Evolutionary conservation across 2,888 invertebrate genomes (phyloP).

Genomic region (Orchestes rusci): DNA sequence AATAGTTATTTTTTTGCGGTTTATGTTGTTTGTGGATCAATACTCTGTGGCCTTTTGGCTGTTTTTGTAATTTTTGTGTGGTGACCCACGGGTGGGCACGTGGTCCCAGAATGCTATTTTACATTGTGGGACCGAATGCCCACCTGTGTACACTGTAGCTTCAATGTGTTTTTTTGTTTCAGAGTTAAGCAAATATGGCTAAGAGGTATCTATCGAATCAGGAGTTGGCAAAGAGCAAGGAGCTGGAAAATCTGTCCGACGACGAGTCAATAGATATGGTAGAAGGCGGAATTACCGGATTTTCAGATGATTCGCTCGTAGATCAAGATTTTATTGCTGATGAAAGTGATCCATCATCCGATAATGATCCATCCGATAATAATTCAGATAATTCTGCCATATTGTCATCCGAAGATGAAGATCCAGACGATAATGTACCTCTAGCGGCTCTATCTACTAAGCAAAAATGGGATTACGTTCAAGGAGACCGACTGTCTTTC

Average conservation of each 20-base stretch:
- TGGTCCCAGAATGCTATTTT: constrained; percentile 11
- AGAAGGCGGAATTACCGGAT: not conserved
- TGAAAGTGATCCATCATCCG: constrained; percentile 7
- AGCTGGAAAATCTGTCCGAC: constrained; percentile 8
- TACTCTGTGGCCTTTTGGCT: not conserved
- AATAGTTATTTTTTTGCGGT: too few species aligned
- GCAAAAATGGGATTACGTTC: constrained; percentile 13
- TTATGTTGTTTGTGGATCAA: not conserved
- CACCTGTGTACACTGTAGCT: constrained; percentile 1
- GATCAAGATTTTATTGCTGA: constrained; percentile 3
- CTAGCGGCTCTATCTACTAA: constrained; percentile 8
- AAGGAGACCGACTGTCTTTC: constrained; percentile 10
- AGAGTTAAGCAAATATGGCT: constrained; percentile 13
- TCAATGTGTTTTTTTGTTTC: constrained; percentile 8
- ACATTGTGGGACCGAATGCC: constrained; percentile 6
- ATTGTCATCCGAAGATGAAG: constrained; percentile 4
- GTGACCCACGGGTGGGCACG: constrained; percentile 11
- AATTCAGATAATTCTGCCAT: not conserved
- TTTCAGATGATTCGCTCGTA: constrained; percentile 4
- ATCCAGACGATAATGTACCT: constrained; percentile 11
- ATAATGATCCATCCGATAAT: constrained; percentile 4
- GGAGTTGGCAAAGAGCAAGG: constrained; percentile 6
- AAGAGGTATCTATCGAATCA: constrained; percentile 7
- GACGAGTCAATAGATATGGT: constrained; percentile 3
- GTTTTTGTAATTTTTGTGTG: constrained; percentile 1